Conservation (phyloP, 2,888 invertebrate genomes). For the Chloromyia formosa region DNA sequence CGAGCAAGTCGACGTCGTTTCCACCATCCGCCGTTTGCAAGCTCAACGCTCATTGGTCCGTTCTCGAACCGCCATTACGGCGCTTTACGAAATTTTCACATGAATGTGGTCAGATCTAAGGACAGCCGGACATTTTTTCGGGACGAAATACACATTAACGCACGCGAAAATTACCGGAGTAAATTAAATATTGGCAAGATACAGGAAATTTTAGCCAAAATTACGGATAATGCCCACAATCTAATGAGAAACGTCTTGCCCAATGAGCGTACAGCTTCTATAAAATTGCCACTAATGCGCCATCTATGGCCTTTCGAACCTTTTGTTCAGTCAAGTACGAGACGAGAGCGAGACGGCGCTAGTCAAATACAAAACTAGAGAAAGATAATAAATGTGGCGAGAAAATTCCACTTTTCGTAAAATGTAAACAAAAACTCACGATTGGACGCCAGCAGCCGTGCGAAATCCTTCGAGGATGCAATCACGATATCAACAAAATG, state of each 20-base stretch:
- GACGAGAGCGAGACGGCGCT: conserved; percentile 22
- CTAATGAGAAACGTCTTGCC: conserved; percentile 27
- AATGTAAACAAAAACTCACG: conserved; percentile 46
- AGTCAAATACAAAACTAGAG: not conserved
- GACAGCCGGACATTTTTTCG: not conserved
- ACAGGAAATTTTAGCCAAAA: conserved; percentile 1
- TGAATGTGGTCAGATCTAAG: not conserved
- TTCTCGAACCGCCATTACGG: conserved; percentile 71
- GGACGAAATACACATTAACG: not conserved
- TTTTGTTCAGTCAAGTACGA: conserved; percentile 17
- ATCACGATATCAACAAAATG: conserved; percentile 7
- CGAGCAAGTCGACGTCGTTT: conserved; percentile 45
- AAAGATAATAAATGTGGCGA: conserved; percentile 24
- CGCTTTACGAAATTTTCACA: conserved; percentile 13
- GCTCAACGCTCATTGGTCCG: conserved; percentile 77
- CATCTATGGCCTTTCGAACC: conserved; percentile 45
- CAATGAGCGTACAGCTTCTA: conserved; percentile 48
- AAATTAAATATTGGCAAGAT: not conserved
- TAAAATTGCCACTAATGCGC: conserved; percentile 43
- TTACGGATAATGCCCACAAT: conserved; percentile 9
- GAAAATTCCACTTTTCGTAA: conserved; percentile 37
- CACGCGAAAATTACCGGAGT: not conserved
- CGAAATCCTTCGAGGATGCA: conserved; percentile 11
- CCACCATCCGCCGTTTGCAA: conserved; percentile 65
- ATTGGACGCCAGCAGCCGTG: not conserved